Evolutionary conservation across 1,140 invertebrate species (phyloP), one percentile per base, ranked within the genome.

Genomic region (Penaeus vannamei): DNA sequence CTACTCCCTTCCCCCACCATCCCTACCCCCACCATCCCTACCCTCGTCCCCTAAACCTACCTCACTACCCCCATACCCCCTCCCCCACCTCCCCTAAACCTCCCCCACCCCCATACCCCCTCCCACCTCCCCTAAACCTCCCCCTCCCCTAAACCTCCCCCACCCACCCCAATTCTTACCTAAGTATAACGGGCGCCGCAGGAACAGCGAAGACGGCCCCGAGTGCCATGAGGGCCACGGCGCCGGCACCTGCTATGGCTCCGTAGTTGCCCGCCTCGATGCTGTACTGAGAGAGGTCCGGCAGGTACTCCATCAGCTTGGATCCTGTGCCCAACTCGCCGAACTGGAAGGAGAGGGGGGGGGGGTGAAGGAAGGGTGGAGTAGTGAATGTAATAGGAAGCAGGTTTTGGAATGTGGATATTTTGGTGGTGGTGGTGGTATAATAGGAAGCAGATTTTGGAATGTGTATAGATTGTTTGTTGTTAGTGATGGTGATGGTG

Each of bases 201-300:
- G 87, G 87, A 12, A 85, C 87, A 53, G 87, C 87, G 42, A 89
- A 83, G 20, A 89, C 26, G 22, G 87, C 87, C 60, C 82, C 83
- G 1, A 89, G n/a, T 1, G 87, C 87, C 87, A 89, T 20, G 26
- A 89, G 87, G 1, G 82, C 87, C 60, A 84, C 72, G 8, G 83
- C 72, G 7, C 87, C 82, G 32, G 83, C 87, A 36, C 87, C 87
- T 66, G 82, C 83, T 17, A 76, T 20, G 53, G 59, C 64, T 3
- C 69, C 72, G 22, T 84, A 60, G 53, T 69, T 61, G 4, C 36
- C 62, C 3, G 83, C 42, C 20, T 84, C 83, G n/a, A 89, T 26
- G 29, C 82, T 84, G 59, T 84, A 84, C 2, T 85, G 46, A 17
- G 87, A 84, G 23, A 89, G 64, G 59, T 84, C 87, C n/a, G 87